Base-by-base conservation (phyloP, 2,888 invertebrate genomes). In the Rhagonycha lutea region DNA sequence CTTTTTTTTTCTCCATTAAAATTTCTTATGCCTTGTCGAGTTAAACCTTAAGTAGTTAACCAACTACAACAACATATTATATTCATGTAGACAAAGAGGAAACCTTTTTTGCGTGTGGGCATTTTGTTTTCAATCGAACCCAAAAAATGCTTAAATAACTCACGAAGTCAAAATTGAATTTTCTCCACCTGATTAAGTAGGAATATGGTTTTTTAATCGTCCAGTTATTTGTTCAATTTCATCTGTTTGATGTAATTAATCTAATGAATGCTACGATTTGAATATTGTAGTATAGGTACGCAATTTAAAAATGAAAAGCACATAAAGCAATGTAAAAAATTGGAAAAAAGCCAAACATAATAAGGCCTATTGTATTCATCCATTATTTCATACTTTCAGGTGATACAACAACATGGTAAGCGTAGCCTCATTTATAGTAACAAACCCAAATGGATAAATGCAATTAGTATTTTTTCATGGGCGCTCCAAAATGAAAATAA, bases 381-480 rank as follows among this genome's bases (percentile, higher is more conserved):
- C 63, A 65, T 65, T 65, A 65, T 65, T 65, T 65, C 70, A 68
- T 69, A 68, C 71, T 79, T 74, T 79, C 69, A 71, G 75, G 74
- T 74, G 70, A 70, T 73, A 78, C 75, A 76, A 76, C 76, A 72
- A 71, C 73, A 77, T 75, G 77, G 80, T 77, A 76, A 80, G 77
- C 80, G 79, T 77, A 79, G 79, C 75, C 80, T 82, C 82, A 83
- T 84, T 85, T 83, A 83, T 84, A 84, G 82, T 84, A 84, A 84
- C 83, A 84, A 85, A 85, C 84, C 83, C 82, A 85, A 85, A 85
- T 85, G 84, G 84, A 84, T 84, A 84, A 85, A 84, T 82, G 84
- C 84, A 85, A 85, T 85, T 85, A 85, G 84, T 82, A 83, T 85
- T 85, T 84, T 85, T 84, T 83, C 82, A 81, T 82, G 83, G 81